Conservation (phyloP, 2,797 vertebrate species). For the Channallabes apus region DNA sequence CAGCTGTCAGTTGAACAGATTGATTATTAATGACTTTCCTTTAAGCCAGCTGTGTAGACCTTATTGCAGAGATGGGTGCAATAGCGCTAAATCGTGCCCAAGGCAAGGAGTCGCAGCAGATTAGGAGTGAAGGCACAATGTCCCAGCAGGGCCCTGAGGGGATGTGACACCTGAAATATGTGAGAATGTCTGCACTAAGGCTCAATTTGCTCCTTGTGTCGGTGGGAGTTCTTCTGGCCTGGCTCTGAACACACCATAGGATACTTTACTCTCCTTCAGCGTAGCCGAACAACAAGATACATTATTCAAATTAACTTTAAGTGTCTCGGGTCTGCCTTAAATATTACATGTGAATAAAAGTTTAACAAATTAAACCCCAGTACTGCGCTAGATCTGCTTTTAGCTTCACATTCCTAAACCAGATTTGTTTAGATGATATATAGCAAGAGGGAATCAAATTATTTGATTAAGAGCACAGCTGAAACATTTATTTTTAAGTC, state of each 20-base stretch:
- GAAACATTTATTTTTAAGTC: not conserved
- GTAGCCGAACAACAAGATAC: constrained; percentile 46
- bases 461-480: not conserved
- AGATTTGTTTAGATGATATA: not conserved
- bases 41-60: constrained; percentile 34
- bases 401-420: not conserved
- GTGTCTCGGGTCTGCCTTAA: constrained; percentile 27
- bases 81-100: constrained; percentile 40
- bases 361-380: not conserved
- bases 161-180: constrained; percentile 61
- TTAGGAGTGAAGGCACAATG: constrained; percentile 50
- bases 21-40: constrained; percentile 45
- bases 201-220: constrained; percentile 58
- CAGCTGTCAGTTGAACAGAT: constrained; percentile 27
- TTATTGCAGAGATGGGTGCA: constrained; percentile 41
- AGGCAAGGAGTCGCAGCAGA: constrained; percentile 46
- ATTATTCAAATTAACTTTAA: constrained; percentile 33
- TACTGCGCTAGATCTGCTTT: not conserved
- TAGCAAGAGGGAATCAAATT: not conserved
- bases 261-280: constrained; percentile 24
- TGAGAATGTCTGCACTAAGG: constrained; percentile 55
- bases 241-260: constrained; percentile 19
- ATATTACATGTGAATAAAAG: not conserved
- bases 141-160: constrained; percentile 39
- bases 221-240: constrained; percentile 31